These are phyloP conservation scores for Ascidia mentula DNA, from an alignment of 23 tunicate genomes.

Conservation along the genomic window DNA sequence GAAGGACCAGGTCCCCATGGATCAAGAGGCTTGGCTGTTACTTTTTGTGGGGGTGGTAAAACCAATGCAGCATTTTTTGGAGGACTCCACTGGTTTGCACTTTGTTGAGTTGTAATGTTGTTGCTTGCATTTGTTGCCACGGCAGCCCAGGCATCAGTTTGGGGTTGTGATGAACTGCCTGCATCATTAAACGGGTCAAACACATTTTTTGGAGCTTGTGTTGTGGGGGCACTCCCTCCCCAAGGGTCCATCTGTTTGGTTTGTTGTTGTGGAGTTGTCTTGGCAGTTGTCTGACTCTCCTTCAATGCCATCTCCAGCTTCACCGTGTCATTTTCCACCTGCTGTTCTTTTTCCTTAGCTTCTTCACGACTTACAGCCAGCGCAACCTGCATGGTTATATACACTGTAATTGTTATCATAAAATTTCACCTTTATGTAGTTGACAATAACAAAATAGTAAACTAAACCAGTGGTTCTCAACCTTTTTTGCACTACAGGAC, in stretches of 20 bases:
- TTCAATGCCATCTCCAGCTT: constrained; percentile 69
- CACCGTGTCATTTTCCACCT: constrained; percentile 43
- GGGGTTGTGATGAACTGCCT: background rate
- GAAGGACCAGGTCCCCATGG: constrained; percentile 17
- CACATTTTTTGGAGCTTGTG: background rate
- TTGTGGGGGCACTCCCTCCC: constrained; percentile 24
- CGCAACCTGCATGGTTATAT: constrained; percentile 41
- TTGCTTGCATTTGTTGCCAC: constrained; percentile 11
- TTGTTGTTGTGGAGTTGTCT: constrained; percentile 20
- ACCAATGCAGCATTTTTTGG: constrained; percentile 6
- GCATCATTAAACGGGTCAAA: constrained; percentile 34
- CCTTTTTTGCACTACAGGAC: too few relatives aligned
- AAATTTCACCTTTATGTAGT: too few relatives aligned
- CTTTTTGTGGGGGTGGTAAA: constrained; percentile 23
- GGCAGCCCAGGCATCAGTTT: constrained; percentile 36
- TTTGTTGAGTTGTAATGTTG: background rate
- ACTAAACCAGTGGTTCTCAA: too few relatives aligned
- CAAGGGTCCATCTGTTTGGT: constrained; percentile 40
- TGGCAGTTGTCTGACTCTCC: constrained; percentile 39
- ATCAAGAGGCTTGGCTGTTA: background rate
- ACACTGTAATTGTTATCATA: too few relatives aligned
- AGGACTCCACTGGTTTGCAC: background rate
- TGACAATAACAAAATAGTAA: too few relatives aligned
- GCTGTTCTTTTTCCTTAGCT: constrained; percentile 49
- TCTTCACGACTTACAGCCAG: constrained; percentile 80